phyloP scores from a whole-genome alignment of 2,888 invertebrate genomes.

The Drosophila putrida region DNA sequence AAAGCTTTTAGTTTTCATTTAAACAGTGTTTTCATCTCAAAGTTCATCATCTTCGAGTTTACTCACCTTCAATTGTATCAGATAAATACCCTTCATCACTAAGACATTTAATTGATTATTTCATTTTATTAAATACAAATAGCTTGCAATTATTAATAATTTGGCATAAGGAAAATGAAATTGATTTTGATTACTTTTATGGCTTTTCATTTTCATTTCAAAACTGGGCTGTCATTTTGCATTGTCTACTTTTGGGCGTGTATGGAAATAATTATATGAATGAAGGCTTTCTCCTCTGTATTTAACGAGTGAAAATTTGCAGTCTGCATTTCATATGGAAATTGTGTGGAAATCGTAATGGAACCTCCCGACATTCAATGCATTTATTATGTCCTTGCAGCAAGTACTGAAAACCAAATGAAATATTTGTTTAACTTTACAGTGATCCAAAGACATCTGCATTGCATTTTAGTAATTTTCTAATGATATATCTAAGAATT shows the following conservation, averaged over 20 bases:
- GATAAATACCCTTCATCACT: too few species aligned
- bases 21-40: too few species aligned
- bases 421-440: too few species aligned
- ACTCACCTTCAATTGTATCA: too few species aligned
- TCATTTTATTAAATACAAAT: not conserved
- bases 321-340: constrained; percentile 9
- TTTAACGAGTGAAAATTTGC: constrained; percentile 24
- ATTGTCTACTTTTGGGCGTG: constrained; percentile 18
- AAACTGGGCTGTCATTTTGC: not conserved
- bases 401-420: too few species aligned
- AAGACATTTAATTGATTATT: too few species aligned
- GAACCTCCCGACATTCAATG: constrained; percentile 8
- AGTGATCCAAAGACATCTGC: too few species aligned
- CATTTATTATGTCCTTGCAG: constrained; percentile 5
- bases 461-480: too few species aligned
- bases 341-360: constrained; percentile 2
- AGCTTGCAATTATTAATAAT: constrained; percentile 25
- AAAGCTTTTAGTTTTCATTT: not conserved
- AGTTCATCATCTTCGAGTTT: too few species aligned
- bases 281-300: not conserved
- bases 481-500: too few species aligned
- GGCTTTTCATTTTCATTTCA: constrained; percentile 13
- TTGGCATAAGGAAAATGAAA: constrained; percentile 13
- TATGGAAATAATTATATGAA: constrained; percentile 3
- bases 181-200: constrained; percentile 15